Conservation (phyloP, 1,140 invertebrate genomes). For the Ostrea edulis region DNA sequence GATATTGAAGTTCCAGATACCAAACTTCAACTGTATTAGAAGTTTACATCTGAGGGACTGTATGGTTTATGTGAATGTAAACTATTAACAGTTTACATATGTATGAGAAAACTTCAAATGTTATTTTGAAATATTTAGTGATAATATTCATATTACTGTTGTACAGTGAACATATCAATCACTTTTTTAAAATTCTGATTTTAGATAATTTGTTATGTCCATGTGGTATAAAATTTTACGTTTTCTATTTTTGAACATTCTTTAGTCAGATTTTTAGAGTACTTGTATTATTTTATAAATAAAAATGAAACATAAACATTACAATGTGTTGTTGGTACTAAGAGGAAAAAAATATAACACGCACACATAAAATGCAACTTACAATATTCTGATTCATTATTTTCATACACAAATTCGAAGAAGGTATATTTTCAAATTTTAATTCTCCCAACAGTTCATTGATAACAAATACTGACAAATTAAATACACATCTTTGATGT, state of each 20-base stretch:
- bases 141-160: neutral
- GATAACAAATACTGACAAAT: no score
- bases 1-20: no score
- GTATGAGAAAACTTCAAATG: neutral
- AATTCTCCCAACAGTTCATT: no score
- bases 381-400: no score
- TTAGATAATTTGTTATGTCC: neutral
- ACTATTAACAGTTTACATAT: neutral
- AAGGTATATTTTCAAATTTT: no score
- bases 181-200: neutral
- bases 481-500: no score
- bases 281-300: neutral
- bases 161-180: neutral
- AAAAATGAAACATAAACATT: neutral
- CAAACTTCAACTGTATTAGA: no score
- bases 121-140: neutral
- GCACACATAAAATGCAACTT: no score
- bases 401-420: no score
- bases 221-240: neutral
- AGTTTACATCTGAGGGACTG: neutral
- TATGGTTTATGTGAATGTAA: neutral
- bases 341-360: neutral
- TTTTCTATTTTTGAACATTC: neutral
- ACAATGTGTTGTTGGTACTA: neutral
- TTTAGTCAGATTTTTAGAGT: neutral